Conservation (phyloP, 2,888 invertebrate genomes). For the Volucella inflata region DNA sequence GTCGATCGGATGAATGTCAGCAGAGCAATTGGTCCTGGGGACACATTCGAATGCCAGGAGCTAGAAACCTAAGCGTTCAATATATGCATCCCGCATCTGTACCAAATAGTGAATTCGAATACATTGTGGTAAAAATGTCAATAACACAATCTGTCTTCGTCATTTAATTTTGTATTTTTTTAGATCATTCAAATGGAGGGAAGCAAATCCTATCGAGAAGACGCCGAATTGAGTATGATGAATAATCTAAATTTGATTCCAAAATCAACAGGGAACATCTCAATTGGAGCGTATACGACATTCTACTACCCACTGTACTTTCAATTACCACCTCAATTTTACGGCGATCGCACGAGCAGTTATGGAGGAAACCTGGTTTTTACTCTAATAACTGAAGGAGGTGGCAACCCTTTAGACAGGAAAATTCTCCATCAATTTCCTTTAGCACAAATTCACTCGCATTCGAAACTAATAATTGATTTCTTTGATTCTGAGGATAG, state of each 20-base stretch:
- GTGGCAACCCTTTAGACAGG: constrained; percentile 85
- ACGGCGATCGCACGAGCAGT: constrained; percentile 94
- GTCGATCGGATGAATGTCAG: constrained; percentile 90
- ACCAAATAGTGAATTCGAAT: constrained; percentile 81
- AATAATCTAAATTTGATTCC: constrained; percentile 87
- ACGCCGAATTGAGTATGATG: constrained; percentile 84
- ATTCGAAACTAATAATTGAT: constrained; percentile 89
- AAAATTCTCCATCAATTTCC: constrained; percentile 88
- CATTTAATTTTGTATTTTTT: not conserved
- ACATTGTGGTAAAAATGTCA: constrained; percentile 80
- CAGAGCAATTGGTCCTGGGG: constrained; percentile 94
- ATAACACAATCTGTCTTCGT: not conserved
- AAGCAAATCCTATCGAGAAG: constrained; percentile 82
- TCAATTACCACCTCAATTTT: constrained; percentile 89
- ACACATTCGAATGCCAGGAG: constrained; percentile 87
- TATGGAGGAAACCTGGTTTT: constrained; percentile 96
- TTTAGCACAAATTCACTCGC: constrained; percentile 92
- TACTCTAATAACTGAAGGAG: constrained; percentile 88
- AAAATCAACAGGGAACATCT: constrained; percentile 84
- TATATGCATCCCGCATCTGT: constrained; percentile 80
- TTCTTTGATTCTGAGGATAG: constrained; percentile 86
- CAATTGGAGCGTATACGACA: constrained; percentile 82
- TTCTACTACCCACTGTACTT: constrained; percentile 83
- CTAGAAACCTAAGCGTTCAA: constrained; percentile 84
- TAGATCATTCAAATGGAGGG: constrained; percentile 81